These are phyloP conservation scores for Nannoperca obscura DNA, from an alignment of 2,797 vertebrate genomes.

Conservation along the genomic window DNA sequence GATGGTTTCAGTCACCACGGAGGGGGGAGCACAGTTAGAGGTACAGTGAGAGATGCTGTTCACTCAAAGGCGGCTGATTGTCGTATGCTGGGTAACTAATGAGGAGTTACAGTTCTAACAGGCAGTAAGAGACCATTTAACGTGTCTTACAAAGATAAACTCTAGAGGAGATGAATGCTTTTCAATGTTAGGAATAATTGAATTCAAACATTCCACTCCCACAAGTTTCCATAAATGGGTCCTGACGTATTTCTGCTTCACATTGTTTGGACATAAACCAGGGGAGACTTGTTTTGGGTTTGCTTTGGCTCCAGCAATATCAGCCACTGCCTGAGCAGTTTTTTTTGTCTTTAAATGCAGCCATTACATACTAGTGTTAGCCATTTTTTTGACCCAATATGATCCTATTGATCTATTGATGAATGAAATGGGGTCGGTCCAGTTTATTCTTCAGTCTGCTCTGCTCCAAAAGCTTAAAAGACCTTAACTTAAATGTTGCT, in stretches of 20 bases:
- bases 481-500: not conserved
- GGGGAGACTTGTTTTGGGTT: conserved; percentile 48
- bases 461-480: not conserved
- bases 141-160: not conserved
- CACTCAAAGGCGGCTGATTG: conserved; percentile 36
- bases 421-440: not conserved
- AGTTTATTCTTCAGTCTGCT: not conserved
- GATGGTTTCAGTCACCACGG: conserved; percentile 67
- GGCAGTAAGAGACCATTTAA: conserved; percentile 2
- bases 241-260: conserved; percentile 45
- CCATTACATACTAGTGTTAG: not conserved
- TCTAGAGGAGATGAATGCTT: conserved; percentile 18
- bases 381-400: not conserved
- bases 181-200: conserved; percentile 26
- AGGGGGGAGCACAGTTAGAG: conserved; percentile 16
- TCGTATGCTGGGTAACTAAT: not conserved
- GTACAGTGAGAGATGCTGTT: conserved; percentile 44
- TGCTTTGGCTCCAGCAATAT: conserved; percentile 17
- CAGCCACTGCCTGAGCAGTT: conserved; percentile 12
- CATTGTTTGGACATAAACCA: conserved; percentile 56
- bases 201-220: conserved; percentile 58
- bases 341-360: conserved; percentile 15
- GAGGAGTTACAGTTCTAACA: conserved; percentile 9
- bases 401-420: conserved; percentile 6
- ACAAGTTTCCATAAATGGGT: conserved; percentile 63